Base-by-base conservation (phyloP, 2,113 vertebrate genomes). In the Microtus montanus region DNA sequence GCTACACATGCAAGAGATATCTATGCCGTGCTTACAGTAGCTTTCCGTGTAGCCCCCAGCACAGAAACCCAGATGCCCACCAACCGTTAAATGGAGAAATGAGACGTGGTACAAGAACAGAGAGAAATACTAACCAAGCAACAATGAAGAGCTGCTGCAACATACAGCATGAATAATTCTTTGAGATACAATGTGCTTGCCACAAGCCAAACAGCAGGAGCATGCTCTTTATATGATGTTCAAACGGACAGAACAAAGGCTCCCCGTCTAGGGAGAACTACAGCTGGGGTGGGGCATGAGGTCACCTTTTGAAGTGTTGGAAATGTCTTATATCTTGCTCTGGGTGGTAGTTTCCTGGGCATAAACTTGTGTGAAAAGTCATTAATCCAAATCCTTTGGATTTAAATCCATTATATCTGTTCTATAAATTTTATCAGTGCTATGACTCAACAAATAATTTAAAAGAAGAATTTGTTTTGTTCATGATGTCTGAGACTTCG, bases 311-410 rank as follows among this genome's bases (percentile, higher is more conserved):
- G 22, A 6, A 58, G n/a, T 77, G 61, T 41, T 79, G 22, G 52
- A 41, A 84, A 89, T 41, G 7, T 54, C 92, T 30, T 86, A 2
- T 22, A 22, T 52, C 83, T 91, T 87, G n/a, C 38, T 64, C 74
- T 38, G 22, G 84, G 38, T 89, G 35, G 44, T 77, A 58, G 44
- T 66, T 93, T 91, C 92, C 84, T 68, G 90, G 17, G 71, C 80
- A 68, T 26, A 33, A 5, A 38, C 20, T 64, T 22, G 17, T 35
- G 22, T n/a, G 75, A 94, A 95, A 54, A 77, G 28, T 75, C n/a
- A 90, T n/a, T 82, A 95, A 38, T 71, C 58, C 70, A 49, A 84
- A 73, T 9, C 24, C 38, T 91, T 84, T 88, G 68, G 38, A 90
- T 68, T 11, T 28, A 47, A 63, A 22, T 64, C 26, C 22, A 33